phyloP scores from a whole-genome alignment of 2,113 vertebrate species.

The Megaleporinus macrocephalus region DNA sequence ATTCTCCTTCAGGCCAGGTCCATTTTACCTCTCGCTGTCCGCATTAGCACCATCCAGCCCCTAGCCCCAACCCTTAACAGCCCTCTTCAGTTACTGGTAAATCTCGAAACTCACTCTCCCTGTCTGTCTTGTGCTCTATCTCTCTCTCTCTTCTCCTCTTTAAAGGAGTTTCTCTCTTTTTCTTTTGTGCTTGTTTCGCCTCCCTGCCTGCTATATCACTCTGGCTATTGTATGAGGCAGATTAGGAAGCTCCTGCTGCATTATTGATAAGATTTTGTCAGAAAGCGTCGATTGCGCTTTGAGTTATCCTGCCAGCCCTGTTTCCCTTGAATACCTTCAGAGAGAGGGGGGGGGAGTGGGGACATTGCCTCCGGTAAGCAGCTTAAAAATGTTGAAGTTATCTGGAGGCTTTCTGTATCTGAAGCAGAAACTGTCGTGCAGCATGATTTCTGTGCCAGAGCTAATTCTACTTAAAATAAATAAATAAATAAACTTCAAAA shows the following conservation, averaged over 20 bases:
- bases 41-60: too few species aligned
- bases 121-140: not conserved
- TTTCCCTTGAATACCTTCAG: conserved; percentile 45
- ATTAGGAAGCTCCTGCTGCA: conserved; percentile 36
- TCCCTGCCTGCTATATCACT: conserved; percentile 18
- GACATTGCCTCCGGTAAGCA: conserved; percentile 21
- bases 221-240: conserved; percentile 28
- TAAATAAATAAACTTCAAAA: not conserved
- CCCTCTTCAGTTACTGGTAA: too few species aligned
- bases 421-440: conserved; percentile 1
- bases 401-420: not conserved
- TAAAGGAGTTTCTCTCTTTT: conserved; percentile 11
- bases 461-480: not conserved
- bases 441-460: not conserved
- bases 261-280: conserved; percentile 45
- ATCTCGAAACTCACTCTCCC: not conserved
- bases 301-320: conserved; percentile 38
- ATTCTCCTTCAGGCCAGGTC: not conserved
- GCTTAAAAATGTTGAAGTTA: conserved; percentile 31
- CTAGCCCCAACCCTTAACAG: too few species aligned
- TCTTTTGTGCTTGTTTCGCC: conserved; percentile 26
- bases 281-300: conserved; percentile 36
- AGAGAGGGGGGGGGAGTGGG: not conserved
- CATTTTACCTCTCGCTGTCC: too few species aligned
- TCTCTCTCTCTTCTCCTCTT: not conserved